Percentiles rank a stretch among this genome's conserved stretches.
Conservation (phyloP, 2,888 invertebrate genomes). For the Heliconius ethilla region DNA sequence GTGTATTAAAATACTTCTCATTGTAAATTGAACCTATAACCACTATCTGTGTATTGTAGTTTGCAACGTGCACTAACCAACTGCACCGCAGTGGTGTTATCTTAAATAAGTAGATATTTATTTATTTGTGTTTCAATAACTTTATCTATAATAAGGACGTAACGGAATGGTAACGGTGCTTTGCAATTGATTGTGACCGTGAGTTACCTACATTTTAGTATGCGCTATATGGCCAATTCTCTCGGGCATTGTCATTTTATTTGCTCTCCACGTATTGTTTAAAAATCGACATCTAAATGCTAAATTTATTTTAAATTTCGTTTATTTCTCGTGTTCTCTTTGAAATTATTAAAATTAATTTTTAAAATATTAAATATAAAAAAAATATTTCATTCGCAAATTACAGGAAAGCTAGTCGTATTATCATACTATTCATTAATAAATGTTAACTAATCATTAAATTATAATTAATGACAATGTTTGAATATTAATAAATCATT, state of each 20-base stretch:
- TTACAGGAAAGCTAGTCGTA: not conserved
- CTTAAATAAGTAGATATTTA: not conserved
- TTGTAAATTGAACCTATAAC: not conserved
- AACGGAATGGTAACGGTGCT: constrained; percentile 19
- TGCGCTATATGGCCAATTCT: constrained; percentile 12
- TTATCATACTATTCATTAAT: not conserved
- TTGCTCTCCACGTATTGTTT: not conserved
- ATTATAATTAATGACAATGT: not conserved
- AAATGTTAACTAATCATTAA: not conserved
- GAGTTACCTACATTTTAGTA: constrained; percentile 24
- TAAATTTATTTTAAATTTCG: no score
- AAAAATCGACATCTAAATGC: not conserved
- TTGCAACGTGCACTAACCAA: not conserved
- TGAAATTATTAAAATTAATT: no score
- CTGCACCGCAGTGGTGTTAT: no score
- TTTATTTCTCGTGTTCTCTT: no score
- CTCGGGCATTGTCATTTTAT: constrained; percentile 15
- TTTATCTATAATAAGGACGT: not conserved
- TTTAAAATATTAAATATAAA: no score
- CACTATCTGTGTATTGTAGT: not conserved
- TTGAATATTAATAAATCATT: not conserved
- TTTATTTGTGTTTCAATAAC: not conserved
- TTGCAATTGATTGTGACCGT: constrained; percentile 14
- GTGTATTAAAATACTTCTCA: not conserved
- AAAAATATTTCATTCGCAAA: not conserved